These are phyloP conservation scores for Myopa tessellatipennis DNA, from an alignment of 2,888 invertebrate genomes.

Conservation along the genomic window DNA sequence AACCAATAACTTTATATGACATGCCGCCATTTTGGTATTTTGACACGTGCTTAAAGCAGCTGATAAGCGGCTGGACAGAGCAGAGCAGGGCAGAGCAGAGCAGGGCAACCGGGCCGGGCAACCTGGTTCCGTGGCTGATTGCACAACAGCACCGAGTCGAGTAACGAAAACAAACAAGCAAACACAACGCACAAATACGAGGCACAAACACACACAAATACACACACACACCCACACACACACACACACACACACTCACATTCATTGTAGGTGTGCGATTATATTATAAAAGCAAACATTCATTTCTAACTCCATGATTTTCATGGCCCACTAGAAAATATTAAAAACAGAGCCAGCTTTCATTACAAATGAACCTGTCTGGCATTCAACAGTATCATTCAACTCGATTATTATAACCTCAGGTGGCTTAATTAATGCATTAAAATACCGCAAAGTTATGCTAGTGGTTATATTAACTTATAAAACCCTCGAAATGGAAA, in stretches of 20 bases:
- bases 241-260: neutral
- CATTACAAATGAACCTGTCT: neutral
- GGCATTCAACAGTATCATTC: too few relatives aligned
- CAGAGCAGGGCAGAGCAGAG: too few relatives aligned
- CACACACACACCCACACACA: slow-evolving; percentile 24
- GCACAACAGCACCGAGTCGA: neutral
- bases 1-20: neutral
- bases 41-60: slow-evolving; percentile 36
- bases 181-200: neutral
- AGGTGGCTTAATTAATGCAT: too few relatives aligned
- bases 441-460: too few relatives aligned
- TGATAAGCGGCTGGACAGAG: neutral
- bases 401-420: too few relatives aligned
- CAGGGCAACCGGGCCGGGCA: neutral
- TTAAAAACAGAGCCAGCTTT: neutral
- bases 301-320: neutral
- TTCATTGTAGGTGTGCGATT: neutral
- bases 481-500: too few relatives aligned
- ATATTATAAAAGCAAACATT: neutral
- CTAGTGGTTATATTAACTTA: too few relatives aligned
- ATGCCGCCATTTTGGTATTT: slow-evolving; percentile 3
- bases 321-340: neutral
- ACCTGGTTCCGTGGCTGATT: slow-evolving; percentile 8
- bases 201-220: neutral
- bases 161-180: slow-evolving; percentile 17